Base-by-base conservation (phyloP, 2,888 invertebrate species). In the Nomada fucata region DNA sequence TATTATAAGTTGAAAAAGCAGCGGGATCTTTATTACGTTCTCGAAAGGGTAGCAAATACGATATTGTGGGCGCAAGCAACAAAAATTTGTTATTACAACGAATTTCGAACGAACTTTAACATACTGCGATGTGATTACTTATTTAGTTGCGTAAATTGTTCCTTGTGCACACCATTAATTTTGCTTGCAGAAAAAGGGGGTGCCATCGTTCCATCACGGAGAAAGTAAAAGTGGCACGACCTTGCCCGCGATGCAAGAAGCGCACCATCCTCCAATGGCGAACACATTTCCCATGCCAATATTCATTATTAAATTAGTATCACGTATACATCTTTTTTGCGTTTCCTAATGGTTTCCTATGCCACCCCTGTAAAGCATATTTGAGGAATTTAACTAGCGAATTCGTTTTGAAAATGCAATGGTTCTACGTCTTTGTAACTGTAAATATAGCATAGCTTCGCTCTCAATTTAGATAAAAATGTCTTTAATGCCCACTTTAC, bases 191-290 rank as follows among this genome's bases (percentile, higher is more conserved):
- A 55, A 59, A 55, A 57, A 69, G n/a, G 13, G 10, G 10, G 2
- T 15, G 36, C 47, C 29, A 69, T 69, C 59, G 59, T 69, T 69
- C 47, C 57, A 59, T 69, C 57, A 26, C 4, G 59, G 47, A 59
- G 47, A 71, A 71, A 71, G 63, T 60, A 73, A 73, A 73, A 65
- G 53, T 53, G 23, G 11, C 55, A 29, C 44, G 44, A 59, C 47
- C 47, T 47, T 57, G 59, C n/a, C 10, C 47, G 44, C n/a, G 44
- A 57, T 15, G 44, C 44, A 44, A 69, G 26, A 47, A 13, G 15
- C 23, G 26, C 26, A 11, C 44, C 57, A 26, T 53, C 11, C 29
- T 53, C 4, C 4, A 2, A 53, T 67, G 52, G 15, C 15, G 36
- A 53, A 67, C 15, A 10, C 18, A 18, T 20, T 53, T 65, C 26